Conservation (phyloP, 2,113 vertebrate species). For the Caranx ignobilis region DNA sequence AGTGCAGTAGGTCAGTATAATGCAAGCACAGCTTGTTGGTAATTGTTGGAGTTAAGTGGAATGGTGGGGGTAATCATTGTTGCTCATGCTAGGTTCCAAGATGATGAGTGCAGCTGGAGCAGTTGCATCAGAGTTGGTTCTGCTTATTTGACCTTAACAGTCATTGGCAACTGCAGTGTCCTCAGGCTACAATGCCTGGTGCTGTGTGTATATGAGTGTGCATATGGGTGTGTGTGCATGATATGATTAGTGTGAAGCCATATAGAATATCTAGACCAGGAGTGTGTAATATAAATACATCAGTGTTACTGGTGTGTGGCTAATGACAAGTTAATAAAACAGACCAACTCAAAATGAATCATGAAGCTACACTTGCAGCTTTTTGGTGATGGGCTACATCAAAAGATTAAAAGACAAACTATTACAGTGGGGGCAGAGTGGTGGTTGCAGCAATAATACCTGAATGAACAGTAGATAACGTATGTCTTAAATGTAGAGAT, state of each 20-base stretch:
- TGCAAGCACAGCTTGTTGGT: conserved; percentile 18
- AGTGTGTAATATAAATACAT: conserved; percentile 5
- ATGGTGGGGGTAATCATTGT: conserved; percentile 41
- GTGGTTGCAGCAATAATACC: not conserved
- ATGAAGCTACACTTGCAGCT: not conserved
- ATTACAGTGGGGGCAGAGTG: not conserved
- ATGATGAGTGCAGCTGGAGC: conserved; percentile 34
- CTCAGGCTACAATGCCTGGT: conserved; percentile 31
- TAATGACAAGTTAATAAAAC: not conserved
- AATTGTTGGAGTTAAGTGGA: conserved; percentile 43
- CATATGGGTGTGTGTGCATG: not conserved
- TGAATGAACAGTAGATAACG: not conserved
- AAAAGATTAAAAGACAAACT: not conserved
- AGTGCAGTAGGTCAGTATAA: conserved; percentile 39
- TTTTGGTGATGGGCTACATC: not conserved
- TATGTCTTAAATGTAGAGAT: not conserved
- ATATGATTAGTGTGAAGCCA: conserved; percentile 21
- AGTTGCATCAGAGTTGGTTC: conserved; percentile 20
- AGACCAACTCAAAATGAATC: not conserved
- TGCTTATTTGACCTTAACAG: conserved; percentile 50
- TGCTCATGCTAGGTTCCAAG: conserved; percentile 29
- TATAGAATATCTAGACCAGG: conserved; percentile 10
- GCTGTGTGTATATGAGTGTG: conserved; percentile 6
- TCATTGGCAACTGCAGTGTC: conserved; percentile 42
- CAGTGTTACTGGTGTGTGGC: conserved; percentile 1